These are phyloP conservation scores for Rana temporaria DNA, from an alignment of 2,113 vertebrate genomes.

Conservation along the genomic window DNA sequence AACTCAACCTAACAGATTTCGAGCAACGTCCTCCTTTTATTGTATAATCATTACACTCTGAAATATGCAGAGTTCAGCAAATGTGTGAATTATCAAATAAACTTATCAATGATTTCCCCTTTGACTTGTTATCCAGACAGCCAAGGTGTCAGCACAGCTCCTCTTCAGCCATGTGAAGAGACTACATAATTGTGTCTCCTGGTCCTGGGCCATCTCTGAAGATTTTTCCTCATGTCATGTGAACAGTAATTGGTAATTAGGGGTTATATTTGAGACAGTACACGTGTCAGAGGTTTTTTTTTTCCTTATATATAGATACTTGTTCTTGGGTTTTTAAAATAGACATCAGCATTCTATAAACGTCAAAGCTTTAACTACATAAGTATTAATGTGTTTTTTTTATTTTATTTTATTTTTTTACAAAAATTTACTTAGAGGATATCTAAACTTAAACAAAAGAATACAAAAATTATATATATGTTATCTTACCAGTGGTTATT, in stretches of 20 bases:
- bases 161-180: background rate
- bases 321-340: background rate
- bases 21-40: background rate
- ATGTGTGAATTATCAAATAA: background rate
- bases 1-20: background rate
- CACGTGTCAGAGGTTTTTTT: conserved; percentile 3
- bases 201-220: background rate
- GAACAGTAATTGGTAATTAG: conserved; percentile 22
- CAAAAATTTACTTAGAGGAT: too few relatives aligned
- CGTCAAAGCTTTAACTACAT: background rate
- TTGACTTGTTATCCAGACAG: conserved; percentile 7
- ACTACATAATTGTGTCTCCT: conserved; percentile 4
- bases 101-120: conserved; percentile 23
- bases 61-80: conserved; percentile 13
- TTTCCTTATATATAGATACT: background rate
- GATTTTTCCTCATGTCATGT: conserved; percentile 13
- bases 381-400: too few relatives aligned
- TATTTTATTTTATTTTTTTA: too few relatives aligned
- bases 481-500: too few relatives aligned
- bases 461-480: too few relatives aligned
- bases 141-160: conserved; percentile 3
- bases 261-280: conserved; percentile 9
- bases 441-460: too few relatives aligned
- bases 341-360: background rate
- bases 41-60: background rate